phyloP scores from a whole-genome alignment of 2,797 vertebrate genomes.

The Eulemur mongoz region DNA sequence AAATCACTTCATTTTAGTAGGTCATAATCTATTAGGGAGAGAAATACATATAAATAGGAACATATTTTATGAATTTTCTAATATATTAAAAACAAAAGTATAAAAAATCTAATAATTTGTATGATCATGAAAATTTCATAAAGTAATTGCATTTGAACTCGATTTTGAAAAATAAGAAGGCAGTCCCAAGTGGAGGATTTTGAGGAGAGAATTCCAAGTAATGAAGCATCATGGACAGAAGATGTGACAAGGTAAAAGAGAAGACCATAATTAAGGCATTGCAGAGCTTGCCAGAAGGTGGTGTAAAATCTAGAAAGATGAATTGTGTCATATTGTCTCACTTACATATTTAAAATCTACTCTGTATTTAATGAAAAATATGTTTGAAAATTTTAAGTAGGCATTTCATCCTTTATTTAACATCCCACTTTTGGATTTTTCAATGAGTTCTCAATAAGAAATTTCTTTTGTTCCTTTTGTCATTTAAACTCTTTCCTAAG shows the following conservation, averaged over 20 bases:
- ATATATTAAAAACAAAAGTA: neutral
- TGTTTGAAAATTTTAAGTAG: neutral
- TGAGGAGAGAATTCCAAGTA: neutral
- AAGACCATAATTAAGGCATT: neutral
- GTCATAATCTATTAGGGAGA: neutral
- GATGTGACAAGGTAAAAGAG: neutral
- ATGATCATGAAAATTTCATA: neutral
- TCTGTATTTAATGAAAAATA: neutral
- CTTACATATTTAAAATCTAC: neutral
- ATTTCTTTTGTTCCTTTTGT: neutral
- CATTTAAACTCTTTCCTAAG: neutral
- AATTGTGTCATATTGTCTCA: neutral
- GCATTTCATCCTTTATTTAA: neutral
- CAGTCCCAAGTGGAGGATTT: neutral
- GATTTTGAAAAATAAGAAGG: neutral
- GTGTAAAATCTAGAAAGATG: neutral
- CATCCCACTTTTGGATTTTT: neutral
- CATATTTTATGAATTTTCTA: neutral
- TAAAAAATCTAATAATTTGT: neutral
- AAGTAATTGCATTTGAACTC: neutral
- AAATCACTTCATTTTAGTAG: neutral
- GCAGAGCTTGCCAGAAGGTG: neutral
- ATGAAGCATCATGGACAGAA: neutral
- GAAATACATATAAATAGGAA: neutral
- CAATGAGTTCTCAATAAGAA: neutral